These are phyloP conservation scores for Phaethon lepturus DNA, from an alignment of 2,113 vertebrate genomes.

Conservation along the genomic window DNA sequence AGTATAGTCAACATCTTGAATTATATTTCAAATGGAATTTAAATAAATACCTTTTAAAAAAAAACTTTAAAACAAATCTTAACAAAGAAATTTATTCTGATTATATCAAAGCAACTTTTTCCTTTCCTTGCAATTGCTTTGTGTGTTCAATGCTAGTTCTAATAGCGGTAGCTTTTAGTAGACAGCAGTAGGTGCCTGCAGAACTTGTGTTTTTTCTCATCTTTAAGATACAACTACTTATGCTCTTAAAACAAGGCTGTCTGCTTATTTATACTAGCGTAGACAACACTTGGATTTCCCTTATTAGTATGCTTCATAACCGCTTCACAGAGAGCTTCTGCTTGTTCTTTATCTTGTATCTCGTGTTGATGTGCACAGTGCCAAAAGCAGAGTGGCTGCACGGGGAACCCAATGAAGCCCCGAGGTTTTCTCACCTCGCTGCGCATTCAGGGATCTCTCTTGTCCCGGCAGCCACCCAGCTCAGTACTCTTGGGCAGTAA, in stretches of 20 bases:
- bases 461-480: slow-evolving; percentile 87
- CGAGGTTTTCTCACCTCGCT: slow-evolving; percentile 72
- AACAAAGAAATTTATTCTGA: slow-evolving; percentile 99
- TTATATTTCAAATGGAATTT: slow-evolving; percentile 92
- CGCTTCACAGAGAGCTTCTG: slow-evolving; percentile 97
- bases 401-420: slow-evolving; percentile 74
- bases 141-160: slow-evolving; percentile 99
- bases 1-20: slow-evolving; percentile 99
- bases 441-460: slow-evolving; percentile 76
- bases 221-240: slow-evolving; percentile 94
- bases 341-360: slow-evolving; percentile 99
- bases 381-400: slow-evolving; percentile 88
- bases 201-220: slow-evolving; percentile 96
- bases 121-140: slow-evolving; percentile 99
- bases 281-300: slow-evolving; percentile 96
- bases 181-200: slow-evolving; percentile 99
- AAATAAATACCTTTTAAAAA: slow-evolving; percentile 97
- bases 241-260: slow-evolving; percentile 92
- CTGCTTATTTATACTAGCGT: slow-evolving; percentile 92
- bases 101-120: slow-evolving; percentile 99
- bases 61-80: slow-evolving; percentile 93
- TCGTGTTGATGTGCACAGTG: slow-evolving; percentile 99
- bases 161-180: slow-evolving; percentile 99
- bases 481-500: slow-evolving; percentile 88
- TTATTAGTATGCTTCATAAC: slow-evolving; percentile 99